phyloP scores from a whole-genome alignment of 2,797 vertebrate species.

The Sebastolobus altivelis region DNA sequence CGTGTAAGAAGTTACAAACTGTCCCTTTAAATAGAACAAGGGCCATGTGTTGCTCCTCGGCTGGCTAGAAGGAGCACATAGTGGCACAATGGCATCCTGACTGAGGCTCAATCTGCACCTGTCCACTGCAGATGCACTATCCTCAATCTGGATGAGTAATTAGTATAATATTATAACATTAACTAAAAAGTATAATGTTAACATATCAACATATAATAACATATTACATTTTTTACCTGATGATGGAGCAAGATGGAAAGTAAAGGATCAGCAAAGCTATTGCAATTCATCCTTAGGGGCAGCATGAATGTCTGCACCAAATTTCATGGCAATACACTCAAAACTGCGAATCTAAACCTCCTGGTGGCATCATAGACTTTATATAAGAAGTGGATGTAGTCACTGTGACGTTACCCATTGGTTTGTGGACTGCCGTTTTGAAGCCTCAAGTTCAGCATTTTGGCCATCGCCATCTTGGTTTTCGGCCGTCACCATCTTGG shows the following conservation, averaged over 20 bases:
- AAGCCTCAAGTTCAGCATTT: no score
- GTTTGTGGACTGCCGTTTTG: no score
- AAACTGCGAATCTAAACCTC: background rate
- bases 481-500: no score
- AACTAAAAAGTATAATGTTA: background rate
- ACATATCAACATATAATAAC: background rate
- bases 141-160: background rate
- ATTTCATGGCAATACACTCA: background rate
- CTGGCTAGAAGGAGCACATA: background rate
- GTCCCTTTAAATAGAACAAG: no score
- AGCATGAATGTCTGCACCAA: background rate
- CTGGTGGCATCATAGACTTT: background rate
- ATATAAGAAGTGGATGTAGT: no score
- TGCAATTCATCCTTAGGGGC: background rate
- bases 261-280: background rate
- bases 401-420: no score
- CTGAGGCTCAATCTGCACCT: background rate
- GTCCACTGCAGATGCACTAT: background rate
- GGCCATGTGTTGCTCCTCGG: no score
- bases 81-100: background rate
- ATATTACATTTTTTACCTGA: background rate
- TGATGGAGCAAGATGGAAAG: background rate
- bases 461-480: no score
- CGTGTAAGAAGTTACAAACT: no score
- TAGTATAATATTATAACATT: background rate